These are phyloP conservation scores for Trachelus tabidus DNA, from an alignment of 2,888 invertebrate species.

Conservation along the genomic window DNA sequence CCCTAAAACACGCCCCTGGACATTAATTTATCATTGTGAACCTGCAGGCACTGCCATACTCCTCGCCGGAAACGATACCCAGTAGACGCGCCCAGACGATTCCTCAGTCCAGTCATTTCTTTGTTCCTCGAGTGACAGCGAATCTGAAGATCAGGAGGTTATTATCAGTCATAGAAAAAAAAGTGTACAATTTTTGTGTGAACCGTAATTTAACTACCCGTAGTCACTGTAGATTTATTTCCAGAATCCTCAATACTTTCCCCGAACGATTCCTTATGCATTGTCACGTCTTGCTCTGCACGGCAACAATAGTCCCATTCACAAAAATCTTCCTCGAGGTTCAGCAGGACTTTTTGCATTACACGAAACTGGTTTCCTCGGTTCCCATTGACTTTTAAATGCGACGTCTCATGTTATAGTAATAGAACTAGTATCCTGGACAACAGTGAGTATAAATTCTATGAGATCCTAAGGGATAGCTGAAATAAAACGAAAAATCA, in stretches of 20 bases:
- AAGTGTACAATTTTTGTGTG: background rate
- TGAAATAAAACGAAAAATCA: background rate
- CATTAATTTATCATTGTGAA: constrained; percentile 25
- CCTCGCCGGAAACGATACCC: background rate
- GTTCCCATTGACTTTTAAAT: constrained; percentile 38
- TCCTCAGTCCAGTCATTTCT: background rate
- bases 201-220: background rate
- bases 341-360: constrained; percentile 27
- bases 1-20: constrained; percentile 21
- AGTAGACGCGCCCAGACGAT: background rate
- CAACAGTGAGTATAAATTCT: background rate
- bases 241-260: background rate
- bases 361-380: constrained; percentile 40
- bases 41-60: background rate
- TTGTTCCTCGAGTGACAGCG: background rate
- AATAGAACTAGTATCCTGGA: background rate
- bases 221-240: background rate
- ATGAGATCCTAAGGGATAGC: background rate
- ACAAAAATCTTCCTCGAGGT: constrained; percentile 17
- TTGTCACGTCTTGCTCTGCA: background rate
- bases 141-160: background rate
- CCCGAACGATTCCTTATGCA: background rate
- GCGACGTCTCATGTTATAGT: constrained; percentile 5
- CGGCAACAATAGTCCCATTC: constrained; percentile 20
- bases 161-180: background rate